These are phyloP conservation scores for Aleiodes sp. DNA, from an alignment of 1,140 invertebrate genomes.

Conservation along the genomic window DNA sequence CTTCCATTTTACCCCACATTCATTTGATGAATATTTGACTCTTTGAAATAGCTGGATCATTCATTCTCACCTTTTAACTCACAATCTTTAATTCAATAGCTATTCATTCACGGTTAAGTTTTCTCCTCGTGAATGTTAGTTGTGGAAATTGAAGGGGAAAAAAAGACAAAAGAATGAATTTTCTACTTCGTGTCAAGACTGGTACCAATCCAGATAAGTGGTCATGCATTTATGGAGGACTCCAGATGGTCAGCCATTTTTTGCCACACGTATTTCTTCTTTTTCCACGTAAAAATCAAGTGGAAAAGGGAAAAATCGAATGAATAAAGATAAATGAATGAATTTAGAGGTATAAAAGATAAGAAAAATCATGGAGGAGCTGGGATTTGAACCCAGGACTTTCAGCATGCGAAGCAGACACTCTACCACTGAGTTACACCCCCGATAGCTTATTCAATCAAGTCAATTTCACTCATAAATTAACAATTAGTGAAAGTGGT, in stretches of 20 bases:
- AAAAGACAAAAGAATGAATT: conserved; percentile 50
- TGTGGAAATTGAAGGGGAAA: conserved; percentile 30
- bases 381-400: conserved; percentile 81
- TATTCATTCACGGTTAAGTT: conserved; percentile 40
- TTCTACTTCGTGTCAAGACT: conserved; percentile 50
- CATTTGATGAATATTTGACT: too few species aligned
- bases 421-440: conserved; percentile 82
- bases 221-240: conserved; percentile 65
- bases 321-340: neutral
- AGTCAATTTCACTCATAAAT: too few species aligned
- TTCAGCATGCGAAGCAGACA: conserved; percentile 81
- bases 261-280: neutral
- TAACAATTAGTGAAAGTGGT: too few species aligned
- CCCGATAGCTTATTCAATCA: too few species aligned
- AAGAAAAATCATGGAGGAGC: conserved; percentile 64
- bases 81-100: conserved; percentile 65
- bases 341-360: neutral
- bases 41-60: neutral
- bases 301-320: neutral
- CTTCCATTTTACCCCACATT: too few species aligned
- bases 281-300: conserved; percentile 4
- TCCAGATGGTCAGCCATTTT: neutral
- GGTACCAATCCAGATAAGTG: conserved; percentile 64
- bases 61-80: conserved; percentile 11
- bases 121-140: neutral